phyloP scores from a whole-genome alignment of 2,113 vertebrate genomes.

The Stictonetta naevosa region DNA sequence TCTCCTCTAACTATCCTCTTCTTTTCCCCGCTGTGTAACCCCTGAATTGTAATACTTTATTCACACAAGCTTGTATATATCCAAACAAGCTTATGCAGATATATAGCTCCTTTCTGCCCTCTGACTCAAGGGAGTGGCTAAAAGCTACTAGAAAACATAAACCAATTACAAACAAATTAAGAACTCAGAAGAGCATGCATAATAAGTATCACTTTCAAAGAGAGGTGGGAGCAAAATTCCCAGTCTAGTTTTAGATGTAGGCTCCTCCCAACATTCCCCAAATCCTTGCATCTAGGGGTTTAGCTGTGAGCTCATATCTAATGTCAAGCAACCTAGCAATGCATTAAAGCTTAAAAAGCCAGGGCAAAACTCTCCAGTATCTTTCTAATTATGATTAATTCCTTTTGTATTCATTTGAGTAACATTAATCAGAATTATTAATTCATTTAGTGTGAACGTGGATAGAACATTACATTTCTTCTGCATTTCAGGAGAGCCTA shows the following conservation, averaged over 20 bases:
- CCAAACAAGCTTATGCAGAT: background rate
- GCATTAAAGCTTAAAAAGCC: slow-evolving; percentile 35
- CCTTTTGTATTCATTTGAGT: slow-evolving; percentile 67
- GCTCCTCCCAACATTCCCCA: background rate
- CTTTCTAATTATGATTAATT: slow-evolving; percentile 71
- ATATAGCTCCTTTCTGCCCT: background rate
- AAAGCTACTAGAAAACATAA: slow-evolving; percentile 12
- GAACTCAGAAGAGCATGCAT: background rate
- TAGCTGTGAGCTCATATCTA: background rate
- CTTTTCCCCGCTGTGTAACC: background rate
- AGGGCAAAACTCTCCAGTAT: slow-evolving; percentile 45
- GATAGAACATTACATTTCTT: slow-evolving; percentile 69
- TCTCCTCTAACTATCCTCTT: background rate
- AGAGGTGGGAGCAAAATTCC: slow-evolving; percentile 1
- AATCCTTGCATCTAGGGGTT: background rate
- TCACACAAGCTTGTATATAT: background rate
- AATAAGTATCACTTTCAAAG: slow-evolving; percentile 13
- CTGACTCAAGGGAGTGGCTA: background rate
- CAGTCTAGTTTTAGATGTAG: background rate
- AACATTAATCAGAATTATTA: slow-evolving; percentile 67
- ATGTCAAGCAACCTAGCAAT: background rate
- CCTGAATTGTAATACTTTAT: background rate
- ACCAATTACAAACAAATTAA: slow-evolving; percentile 14
- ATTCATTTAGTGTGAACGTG: slow-evolving; percentile 67
- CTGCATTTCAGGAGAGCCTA: slow-evolving; percentile 53